A percentile compares a stretch with the other conserved stretches of the same genome.
These are phyloP conservation scores for Rhamnusium bicolor DNA, from an alignment of 2,888 invertebrate species.

Conservation along the genomic window DNA sequence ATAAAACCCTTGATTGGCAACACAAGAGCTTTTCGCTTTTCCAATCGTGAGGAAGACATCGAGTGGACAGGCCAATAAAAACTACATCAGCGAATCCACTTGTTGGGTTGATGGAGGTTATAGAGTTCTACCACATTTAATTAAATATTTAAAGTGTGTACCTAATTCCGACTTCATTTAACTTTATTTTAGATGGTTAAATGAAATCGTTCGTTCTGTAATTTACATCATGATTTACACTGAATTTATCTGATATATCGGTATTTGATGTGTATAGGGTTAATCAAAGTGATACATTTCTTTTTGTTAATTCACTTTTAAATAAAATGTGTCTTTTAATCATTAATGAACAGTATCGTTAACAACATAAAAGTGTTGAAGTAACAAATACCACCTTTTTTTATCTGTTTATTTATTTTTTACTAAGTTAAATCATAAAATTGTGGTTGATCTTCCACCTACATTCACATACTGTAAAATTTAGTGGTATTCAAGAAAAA, in stretches of 20 bases:
- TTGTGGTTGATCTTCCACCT: too few relatives aligned
- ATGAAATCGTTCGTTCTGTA: neutral
- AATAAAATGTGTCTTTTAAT: too few relatives aligned
- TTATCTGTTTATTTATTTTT: too few relatives aligned
- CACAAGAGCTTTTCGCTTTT: constrained; percentile 20
- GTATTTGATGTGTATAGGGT: neutral
- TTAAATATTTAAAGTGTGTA: constrained; percentile 32
- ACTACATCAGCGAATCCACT: constrained; percentile 34
- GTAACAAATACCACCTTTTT: too few relatives aligned
- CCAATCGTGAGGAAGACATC: constrained; percentile 24
- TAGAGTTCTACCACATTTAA: constrained; percentile 16
- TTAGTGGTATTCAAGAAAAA: too few relatives aligned
- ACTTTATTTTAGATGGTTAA: neutral
- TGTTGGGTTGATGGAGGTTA: constrained; percentile 17
- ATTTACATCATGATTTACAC: neutral
- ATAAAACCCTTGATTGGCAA: neutral
- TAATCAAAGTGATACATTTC: too few relatives aligned
- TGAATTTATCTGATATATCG: neutral
- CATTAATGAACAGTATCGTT: too few relatives aligned
- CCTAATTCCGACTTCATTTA: constrained; percentile 6
- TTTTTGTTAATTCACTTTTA: too few relatives aligned
- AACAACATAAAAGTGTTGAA: too few relatives aligned
- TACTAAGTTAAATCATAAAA: too few relatives aligned
- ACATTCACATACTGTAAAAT: too few relatives aligned
- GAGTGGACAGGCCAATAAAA: constrained; percentile 46